A percentile compares a stretch with the other conserved stretches of the same genome.
Evolutionary conservation across 2,888 invertebrate species (phyloP).

Genomic region (Lycocerus yunnanus): DNA sequence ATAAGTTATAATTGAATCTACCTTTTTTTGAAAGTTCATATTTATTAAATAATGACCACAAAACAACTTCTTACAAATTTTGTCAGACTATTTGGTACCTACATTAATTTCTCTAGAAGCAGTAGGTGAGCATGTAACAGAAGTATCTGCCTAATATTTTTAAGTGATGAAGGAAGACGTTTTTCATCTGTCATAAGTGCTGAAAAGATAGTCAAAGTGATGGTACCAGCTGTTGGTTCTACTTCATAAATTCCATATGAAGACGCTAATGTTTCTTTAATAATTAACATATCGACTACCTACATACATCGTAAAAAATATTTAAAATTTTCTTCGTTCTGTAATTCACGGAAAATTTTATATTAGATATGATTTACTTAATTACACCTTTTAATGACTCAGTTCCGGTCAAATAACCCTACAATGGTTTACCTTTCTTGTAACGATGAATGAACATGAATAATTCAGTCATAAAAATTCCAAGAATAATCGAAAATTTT

Average conservation of each 20-base stretch:
- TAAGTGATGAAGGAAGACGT: conserved; percentile 35
- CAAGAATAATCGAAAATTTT: conserved; percentile 45
- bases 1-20: conserved; percentile 7
- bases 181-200: conserved; percentile 34
- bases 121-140: conserved; percentile 23
- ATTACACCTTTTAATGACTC: conserved; percentile 20
- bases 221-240: conserved; percentile 34
- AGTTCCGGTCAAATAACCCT: conserved; percentile 23
- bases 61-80: neutral
- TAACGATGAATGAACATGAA: conserved; percentile 25
- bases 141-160: conserved; percentile 8
- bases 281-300: conserved; percentile 29
- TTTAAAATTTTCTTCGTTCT: neutral
- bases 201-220: conserved; percentile 23
- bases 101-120: neutral
- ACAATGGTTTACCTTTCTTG: conserved; percentile 14
- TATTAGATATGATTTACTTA: conserved; percentile 1
- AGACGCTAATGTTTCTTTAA: conserved; percentile 41
- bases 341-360: neutral
- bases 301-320: neutral
- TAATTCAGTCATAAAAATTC: conserved; percentile 40
- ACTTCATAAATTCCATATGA: conserved; percentile 39
- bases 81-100: neutral
- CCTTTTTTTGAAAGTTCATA: neutral
- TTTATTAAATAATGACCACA: conserved; percentile 1